Evolutionary conservation across 2,888 invertebrate genomes (phyloP), one percentile per base, ranked within the genome.

Genomic region (Cheilosia pagana): DNA sequence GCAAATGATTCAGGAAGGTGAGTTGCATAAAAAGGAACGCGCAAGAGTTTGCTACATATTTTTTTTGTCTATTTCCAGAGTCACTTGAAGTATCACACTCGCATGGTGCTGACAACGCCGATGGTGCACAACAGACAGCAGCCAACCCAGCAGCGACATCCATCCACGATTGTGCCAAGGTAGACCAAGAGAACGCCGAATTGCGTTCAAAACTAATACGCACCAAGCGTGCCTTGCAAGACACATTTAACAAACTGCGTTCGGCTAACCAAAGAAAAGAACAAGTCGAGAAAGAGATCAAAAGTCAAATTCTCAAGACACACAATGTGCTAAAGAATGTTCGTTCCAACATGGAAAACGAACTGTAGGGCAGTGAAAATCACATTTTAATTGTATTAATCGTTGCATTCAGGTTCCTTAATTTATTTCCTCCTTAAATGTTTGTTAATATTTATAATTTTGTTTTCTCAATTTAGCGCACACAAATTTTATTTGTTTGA

Each of bases 261-360:
- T 93, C 94, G 14, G 95, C 96, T 57, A 96, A 96, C 91, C 94
- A 95, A 91, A 94, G 95, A 87, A 97, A 97, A 91, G 95, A 95
- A 89, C 95, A 95, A 91, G 95, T 97, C 41, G 96, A 97, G 90
- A 95, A 95, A 89, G 96, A 96, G 53, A 96, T 97, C 90, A 96
- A 95, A 90, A 94, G 95, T 88, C 95, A 96, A 92, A 95, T 96
- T 88, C 94, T 95, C 89, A 95, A 96, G 92, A 96, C 96, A 25
- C 95, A 96, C 87, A 95, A 95, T 88, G 95, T 96, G 60, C 92
- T 96, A 81, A 94, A 95, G 81, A 95, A 95, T 91, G 96, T 95
- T 48, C 94, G 95, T 87, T 95, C 95, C 75, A 95, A 96, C 90
- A 93, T 96, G 90, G 95, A 95, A 90, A 92, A 92, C 87, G 91